Percentiles rank a stretch among this genome's conserved stretches.
Conservation (phyloP, 2,888 invertebrate genomes). For the Lumbricus terrestris region DNA sequence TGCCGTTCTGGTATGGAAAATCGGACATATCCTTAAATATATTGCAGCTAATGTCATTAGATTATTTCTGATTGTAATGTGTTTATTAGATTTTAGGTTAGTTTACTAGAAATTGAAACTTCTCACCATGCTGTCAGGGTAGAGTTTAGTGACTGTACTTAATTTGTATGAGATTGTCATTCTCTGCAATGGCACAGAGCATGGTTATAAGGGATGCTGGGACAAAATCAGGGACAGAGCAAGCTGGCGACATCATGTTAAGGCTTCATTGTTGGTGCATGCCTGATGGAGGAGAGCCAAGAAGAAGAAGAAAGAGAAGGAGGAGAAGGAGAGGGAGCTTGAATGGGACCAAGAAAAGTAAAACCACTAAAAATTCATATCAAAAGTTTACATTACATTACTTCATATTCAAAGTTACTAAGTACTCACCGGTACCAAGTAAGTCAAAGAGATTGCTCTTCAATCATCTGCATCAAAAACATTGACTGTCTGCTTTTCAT, state of each 20-base stretch:
- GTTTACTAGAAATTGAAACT: not conserved
- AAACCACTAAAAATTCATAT: not conserved
- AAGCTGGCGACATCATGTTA: too few relatives aligned
- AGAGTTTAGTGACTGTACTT: not conserved
- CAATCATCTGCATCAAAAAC: not conserved
- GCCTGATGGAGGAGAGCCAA: too few relatives aligned
- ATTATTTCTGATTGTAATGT: not conserved
- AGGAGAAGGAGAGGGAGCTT: too few relatives aligned
- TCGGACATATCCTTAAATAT: too few relatives aligned
- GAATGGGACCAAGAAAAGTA: not conserved
- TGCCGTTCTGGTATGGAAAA: not conserved
- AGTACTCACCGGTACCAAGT: too few relatives aligned
- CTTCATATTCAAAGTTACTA: not conserved
- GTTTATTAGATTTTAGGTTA: not conserved
- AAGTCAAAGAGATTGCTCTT: not conserved
- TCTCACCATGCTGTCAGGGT: not conserved
- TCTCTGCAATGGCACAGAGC: too few relatives aligned
- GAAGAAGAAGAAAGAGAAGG: too few relatives aligned
- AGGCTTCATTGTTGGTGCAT: too few relatives aligned
- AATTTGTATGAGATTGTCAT: not conserved
- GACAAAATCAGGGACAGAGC: too few relatives aligned
- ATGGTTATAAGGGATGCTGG: too few relatives aligned
- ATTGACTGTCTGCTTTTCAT: not conserved
- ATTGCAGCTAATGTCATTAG: not conserved
- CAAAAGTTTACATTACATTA: too few relatives aligned